These are phyloP conservation scores for Hycleus cichorii DNA, from an alignment of 1,140 invertebrate genomes.

Conservation along the genomic window DNA sequence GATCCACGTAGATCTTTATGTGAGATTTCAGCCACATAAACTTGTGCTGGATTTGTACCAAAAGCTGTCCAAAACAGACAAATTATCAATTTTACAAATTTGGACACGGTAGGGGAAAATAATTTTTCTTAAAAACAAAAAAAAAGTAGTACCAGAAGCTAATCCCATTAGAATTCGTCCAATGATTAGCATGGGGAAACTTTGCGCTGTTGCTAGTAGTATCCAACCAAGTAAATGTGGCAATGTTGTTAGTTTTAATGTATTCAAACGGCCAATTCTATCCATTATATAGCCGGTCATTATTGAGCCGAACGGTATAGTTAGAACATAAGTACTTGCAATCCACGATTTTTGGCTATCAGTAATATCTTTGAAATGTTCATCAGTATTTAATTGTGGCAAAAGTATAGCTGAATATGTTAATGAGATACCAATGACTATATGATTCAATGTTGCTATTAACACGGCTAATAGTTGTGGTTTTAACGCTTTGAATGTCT, in stretches of 20 bases:
- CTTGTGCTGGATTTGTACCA: slow-evolving; percentile 51
- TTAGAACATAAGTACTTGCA: slow-evolving; percentile 51
- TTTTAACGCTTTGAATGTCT: slow-evolving; percentile 12
- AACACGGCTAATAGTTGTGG: slow-evolving; percentile 38
- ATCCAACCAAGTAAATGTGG: slow-evolving; percentile 57
- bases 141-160: slow-evolving; percentile 27
- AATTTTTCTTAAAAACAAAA: slow-evolving; percentile 28
- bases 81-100: not conserved
- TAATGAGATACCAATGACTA: slow-evolving; percentile 45
- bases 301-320: slow-evolving; percentile 49
- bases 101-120: not conserved
- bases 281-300: slow-evolving; percentile 54
- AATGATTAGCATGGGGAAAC: slow-evolving; percentile 46
- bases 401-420: slow-evolving; percentile 47
- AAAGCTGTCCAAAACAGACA: slow-evolving; percentile 37
- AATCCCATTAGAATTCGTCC: slow-evolving; percentile 59
- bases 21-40: slow-evolving; percentile 56
- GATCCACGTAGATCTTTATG: slow-evolving; percentile 50
- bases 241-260: slow-evolving; percentile 51
- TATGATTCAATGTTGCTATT: slow-evolving; percentile 43
- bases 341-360: slow-evolving; percentile 43
- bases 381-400: slow-evolving; percentile 40
- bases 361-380: slow-evolving; percentile 36
- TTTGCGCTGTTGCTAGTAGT: slow-evolving; percentile 47
- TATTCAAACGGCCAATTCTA: slow-evolving; percentile 52